Percentiles rank a stretch among this genome's conserved stretches.
Conservation (phyloP, 2,888 invertebrate genomes). For the Apamea crenata region DNA sequence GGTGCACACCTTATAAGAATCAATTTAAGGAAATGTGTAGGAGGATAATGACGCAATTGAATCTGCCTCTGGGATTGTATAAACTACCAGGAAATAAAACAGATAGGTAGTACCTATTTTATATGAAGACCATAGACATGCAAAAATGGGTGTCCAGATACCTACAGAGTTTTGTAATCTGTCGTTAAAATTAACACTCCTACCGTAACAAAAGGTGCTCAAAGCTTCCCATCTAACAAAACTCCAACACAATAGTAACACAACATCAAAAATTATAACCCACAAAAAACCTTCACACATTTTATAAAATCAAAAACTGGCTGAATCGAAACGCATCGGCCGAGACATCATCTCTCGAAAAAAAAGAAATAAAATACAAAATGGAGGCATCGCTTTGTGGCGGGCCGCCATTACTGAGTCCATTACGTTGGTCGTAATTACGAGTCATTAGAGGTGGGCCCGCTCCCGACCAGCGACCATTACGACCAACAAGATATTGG, state of each 20-base stretch:
- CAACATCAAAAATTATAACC: conserved; percentile 53
- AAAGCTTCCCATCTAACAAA: conserved; percentile 20
- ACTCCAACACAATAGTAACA: conserved; percentile 43
- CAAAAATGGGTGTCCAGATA: background rate
- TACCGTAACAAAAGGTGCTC: conserved; percentile 9
- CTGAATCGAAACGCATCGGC: conserved; percentile 73
- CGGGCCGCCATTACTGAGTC: conserved; percentile 84
- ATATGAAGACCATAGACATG: too few species aligned
- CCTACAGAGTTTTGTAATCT: background rate
- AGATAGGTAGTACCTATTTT: too few species aligned
- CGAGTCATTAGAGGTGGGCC: conserved; percentile 85
- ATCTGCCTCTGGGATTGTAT: background rate
- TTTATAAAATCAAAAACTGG: conserved; percentile 72
- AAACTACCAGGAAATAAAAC: too few species aligned
- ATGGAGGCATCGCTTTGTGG: conserved; percentile 85
- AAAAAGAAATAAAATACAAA: conserved; percentile 78
- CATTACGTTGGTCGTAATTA: conserved; percentile 87
- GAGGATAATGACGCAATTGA: background rate
- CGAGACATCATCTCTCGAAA: conserved; percentile 74
- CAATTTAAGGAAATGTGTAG: background rate
- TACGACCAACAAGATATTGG: conserved; percentile 80
- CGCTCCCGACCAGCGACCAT: conserved; percentile 77
- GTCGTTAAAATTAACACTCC: background rate
- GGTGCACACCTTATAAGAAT: background rate
- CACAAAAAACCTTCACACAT: conserved; percentile 72